phyloP scores from a whole-genome alignment of 2,113 vertebrate species.

The Ascaphus truei region DNA sequence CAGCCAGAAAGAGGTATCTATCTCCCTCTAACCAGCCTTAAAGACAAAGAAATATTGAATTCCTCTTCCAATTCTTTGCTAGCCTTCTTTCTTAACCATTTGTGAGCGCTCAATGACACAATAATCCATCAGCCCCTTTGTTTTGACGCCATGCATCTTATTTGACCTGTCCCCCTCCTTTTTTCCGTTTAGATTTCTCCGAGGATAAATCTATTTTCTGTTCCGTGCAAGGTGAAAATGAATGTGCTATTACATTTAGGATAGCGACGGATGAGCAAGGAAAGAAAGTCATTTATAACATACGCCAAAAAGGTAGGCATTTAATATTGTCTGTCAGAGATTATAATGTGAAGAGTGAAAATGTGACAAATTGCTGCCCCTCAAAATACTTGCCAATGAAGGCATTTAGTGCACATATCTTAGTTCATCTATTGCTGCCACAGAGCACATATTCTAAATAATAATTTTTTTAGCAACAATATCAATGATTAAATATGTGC shows the following conservation, averaged over 20 bases:
- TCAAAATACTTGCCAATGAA: not conserved
- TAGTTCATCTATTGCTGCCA: not conserved
- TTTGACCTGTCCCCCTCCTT: constrained; percentile 43
- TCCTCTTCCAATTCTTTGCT: constrained; percentile 22
- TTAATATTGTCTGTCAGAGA: constrained; percentile 31
- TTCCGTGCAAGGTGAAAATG: constrained; percentile 77
- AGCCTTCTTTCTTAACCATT: constrained; percentile 29
- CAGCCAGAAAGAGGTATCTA: not conserved
- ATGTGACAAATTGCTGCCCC: constrained; percentile 13
- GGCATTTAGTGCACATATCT: not conserved
- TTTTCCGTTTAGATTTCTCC: constrained; percentile 73
- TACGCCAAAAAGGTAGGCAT: constrained; percentile 74
- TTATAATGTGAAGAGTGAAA: constrained; percentile 19
- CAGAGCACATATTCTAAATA: not conserved
- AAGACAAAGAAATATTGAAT: constrained; percentile 31
- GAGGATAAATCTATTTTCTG: constrained; percentile 75
- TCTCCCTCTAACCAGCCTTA: constrained; percentile 21
- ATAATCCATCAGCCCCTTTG: constrained; percentile 39
- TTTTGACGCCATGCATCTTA: constrained; percentile 46
- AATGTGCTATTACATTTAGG: constrained; percentile 84
- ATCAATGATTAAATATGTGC: not conserved
- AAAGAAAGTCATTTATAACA: constrained; percentile 71
- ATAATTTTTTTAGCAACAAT: not conserved
- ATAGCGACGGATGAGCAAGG: constrained; percentile 70
- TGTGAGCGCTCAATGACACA: constrained; percentile 39